Conservation (phyloP, 2,797 vertebrate species). For the Alca torda region DNA sequence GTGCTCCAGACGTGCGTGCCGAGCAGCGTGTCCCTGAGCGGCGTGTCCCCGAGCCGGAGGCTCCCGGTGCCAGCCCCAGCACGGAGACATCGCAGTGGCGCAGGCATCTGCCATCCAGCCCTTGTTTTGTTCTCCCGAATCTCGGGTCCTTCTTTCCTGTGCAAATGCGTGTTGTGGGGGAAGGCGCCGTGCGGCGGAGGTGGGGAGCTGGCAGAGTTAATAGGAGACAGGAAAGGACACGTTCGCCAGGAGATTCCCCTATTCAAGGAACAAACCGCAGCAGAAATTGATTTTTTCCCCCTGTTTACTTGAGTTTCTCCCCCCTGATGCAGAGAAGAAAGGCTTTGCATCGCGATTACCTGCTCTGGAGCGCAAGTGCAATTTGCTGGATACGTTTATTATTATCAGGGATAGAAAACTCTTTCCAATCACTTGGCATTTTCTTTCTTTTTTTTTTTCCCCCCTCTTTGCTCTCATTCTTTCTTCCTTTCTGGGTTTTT, state of each 20-base stretch:
- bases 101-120: neutral
- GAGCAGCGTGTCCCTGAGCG: neutral
- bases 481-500: neutral
- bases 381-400: slow-evolving; percentile 32
- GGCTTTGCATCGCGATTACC: slow-evolving; percentile 34
- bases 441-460: neutral
- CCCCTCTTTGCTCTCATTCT: neutral
- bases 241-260: neutral
- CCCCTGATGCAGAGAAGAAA: neutral
- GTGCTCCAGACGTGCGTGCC: rapidly evolving
- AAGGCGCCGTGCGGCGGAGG: neutral
- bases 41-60: rapidly evolving
- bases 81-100: neutral
- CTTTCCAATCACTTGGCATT: neutral
- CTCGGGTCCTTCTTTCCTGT: neutral
- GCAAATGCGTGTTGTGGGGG: neutral
- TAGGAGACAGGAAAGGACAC: slow-evolving; percentile 15
- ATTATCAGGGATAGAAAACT: neutral
- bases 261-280: neutral
- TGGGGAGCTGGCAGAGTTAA: slow-evolving; percentile 16
- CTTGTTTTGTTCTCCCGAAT: neutral
- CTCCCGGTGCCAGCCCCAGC: rapidly evolving
- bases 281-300: slow-evolving; percentile 46
- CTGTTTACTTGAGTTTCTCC: neutral
- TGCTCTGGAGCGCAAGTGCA: neutral